Conservation (phyloP, 2,888 invertebrate species). For the Argyra leucocephala region DNA sequence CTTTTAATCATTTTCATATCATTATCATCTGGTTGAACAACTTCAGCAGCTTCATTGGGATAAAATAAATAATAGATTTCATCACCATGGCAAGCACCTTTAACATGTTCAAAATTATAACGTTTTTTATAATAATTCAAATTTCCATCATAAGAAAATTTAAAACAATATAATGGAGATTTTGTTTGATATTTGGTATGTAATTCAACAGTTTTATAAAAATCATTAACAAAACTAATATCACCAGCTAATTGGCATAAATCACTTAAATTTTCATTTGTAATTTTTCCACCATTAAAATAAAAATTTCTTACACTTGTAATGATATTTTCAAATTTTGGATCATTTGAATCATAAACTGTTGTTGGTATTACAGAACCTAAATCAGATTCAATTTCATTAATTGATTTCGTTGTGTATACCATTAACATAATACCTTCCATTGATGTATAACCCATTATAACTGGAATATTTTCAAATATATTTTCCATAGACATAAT, state of each 20-base stretch:
- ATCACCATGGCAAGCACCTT: constrained; percentile 50
- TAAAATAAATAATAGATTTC: constrained; percentile 48
- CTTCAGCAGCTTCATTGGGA: background rate
- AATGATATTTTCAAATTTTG: constrained; percentile 14
- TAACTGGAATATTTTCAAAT: constrained; percentile 41
- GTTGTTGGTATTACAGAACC: constrained; percentile 23
- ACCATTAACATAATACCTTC: constrained; percentile 41
- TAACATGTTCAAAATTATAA: constrained; percentile 34
- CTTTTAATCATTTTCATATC: constrained; percentile 40
- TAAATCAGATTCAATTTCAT: constrained; percentile 21
- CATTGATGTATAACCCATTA: constrained; percentile 45
- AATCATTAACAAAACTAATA: constrained; percentile 24
- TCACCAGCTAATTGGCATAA: constrained; percentile 45
- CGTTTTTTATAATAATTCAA: constrained; percentile 45
- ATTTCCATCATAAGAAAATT: constrained; percentile 47
- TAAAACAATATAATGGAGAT: constrained; percentile 46
- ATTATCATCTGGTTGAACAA: constrained; percentile 24
- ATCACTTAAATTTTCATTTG: constrained; percentile 38
- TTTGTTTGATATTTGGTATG: constrained; percentile 23
- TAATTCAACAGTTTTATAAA: constrained; percentile 20
- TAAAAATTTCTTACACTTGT: constrained; percentile 35
- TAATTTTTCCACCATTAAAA: constrained; percentile 36
- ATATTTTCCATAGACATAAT: constrained; percentile 28
- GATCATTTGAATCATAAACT: constrained; percentile 18
- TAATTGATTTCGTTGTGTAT: constrained; percentile 17